Percentiles rank a stretch among this genome's conserved stretches.
These are phyloP conservation scores for Drosophila neotestacea DNA, from an alignment of 2,888 invertebrate genomes.

Conservation along the genomic window DNA sequence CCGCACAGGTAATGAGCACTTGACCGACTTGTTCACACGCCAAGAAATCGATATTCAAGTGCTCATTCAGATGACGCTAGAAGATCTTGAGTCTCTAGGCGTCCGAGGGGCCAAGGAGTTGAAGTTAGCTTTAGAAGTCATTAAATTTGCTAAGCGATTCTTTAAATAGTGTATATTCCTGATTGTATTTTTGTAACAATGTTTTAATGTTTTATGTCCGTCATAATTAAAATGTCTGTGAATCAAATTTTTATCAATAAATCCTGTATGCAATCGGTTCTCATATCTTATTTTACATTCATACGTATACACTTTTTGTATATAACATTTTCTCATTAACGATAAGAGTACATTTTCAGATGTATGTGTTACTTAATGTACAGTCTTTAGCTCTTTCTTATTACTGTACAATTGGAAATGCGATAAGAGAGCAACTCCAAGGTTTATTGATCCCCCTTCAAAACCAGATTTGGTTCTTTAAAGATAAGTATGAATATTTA, in stretches of 20 bases:
- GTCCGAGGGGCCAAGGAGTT: constrained; percentile 68
- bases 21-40: constrained; percentile 70
- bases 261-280: too few species aligned
- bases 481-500: constrained; percentile 51
- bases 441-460: constrained; percentile 53
- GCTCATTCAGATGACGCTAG: constrained; percentile 64
- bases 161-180: constrained; percentile 31
- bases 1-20: constrained; percentile 66
- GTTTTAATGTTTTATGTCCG: constrained; percentile 5
- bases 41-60: constrained; percentile 77
- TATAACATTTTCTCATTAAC: constrained; percentile 10
- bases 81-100: constrained; percentile 72
- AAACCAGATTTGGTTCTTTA: constrained; percentile 8
- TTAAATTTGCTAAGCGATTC: constrained; percentile 62
- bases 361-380: constrained; percentile 20
- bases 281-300: not conserved
- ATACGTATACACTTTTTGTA: not conserved
- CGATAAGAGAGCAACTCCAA: constrained; percentile 36
- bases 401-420: constrained; percentile 3
- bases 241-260: not conserved
- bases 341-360: constrained; percentile 12
- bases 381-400: constrained; percentile 13
- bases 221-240: not conserved
- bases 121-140: constrained; percentile 52
- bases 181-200: not conserved